Percentiles rank a stretch among this genome's conserved stretches.
These are phyloP conservation scores for Bucorvus abyssinicus DNA, from an alignment of 2,797 vertebrate genomes.

Conservation along the genomic window DNA sequence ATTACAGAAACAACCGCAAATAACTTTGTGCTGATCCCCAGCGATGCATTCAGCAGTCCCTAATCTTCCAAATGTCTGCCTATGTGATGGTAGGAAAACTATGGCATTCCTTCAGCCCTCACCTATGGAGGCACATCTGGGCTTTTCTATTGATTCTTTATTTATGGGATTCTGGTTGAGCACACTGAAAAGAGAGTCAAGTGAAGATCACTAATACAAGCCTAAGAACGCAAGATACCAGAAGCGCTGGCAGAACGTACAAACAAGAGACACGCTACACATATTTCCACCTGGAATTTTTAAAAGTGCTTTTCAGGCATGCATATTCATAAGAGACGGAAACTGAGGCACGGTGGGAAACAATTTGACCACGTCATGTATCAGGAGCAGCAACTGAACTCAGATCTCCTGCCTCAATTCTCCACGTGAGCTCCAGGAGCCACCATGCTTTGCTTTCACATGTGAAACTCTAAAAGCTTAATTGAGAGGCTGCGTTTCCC, in stretches of 20 bases:
- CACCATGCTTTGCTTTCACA: neutral
- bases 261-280: neutral
- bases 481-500: constrained; percentile 43
- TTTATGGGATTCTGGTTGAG: constrained; percentile 6
- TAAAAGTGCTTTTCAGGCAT: neutral
- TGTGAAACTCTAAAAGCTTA: constrained; percentile 45
- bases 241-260: neutral
- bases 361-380: no score
- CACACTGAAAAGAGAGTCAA: neutral
- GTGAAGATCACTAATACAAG: neutral
- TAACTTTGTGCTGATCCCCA: constrained; percentile 48
- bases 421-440: neutral
- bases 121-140: constrained; percentile 54
- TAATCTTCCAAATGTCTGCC: constrained; percentile 48
- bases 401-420: neutral
- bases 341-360: neutral
- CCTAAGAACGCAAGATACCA: neutral
- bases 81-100: neutral
- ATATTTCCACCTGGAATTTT: neutral
- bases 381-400: neutral
- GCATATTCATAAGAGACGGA: neutral
- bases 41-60: neutral
- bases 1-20: constrained; percentile 59
- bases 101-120: constrained; percentile 23
- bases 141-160: constrained; percentile 4